Base-by-base conservation (phyloP, 2,888 invertebrate genomes). In the Gisinianus flammeolus region DNA sequence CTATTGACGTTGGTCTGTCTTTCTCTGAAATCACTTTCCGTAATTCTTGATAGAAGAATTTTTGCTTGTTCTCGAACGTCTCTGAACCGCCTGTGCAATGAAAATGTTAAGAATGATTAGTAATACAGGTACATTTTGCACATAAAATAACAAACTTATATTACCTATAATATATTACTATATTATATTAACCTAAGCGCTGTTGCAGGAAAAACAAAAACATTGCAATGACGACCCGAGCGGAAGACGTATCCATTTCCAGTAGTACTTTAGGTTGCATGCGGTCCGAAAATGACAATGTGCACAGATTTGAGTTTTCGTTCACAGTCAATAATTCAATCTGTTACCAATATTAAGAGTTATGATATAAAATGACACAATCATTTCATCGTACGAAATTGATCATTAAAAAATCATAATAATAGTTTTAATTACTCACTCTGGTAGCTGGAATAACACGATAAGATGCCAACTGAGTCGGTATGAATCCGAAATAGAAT, bases 51-150 rank as follows among this genome's bases (percentile, higher is more conserved):
- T 83, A 80, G 82, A 89, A 88, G 82, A 88, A 88, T 76, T 87
- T 86, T 82, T 87, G 87, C 81, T 88, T 88, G 81, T 88, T 88
- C 82, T 87, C 87, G 83, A 89, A 89, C 35, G 88, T 88, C 83
- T 89, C 88, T 24, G 88, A 88, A 3, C 88, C 89, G 28, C 84
- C 83, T 83, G 62, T 3, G 44, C 44, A 44, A 44, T 16, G 16
- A 44, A 6, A 44, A 10, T 16, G 44, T 44, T 44, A 44, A 44
- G 8, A 44, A 10, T 6, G 6, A 44, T 44, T 44, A 16, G 44
- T 10, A 44, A 16, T 44, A 16, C 6, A 44, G 16, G 44, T 44
- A 44, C 44, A 44, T 44, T 16, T 10, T 44, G 44, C 16, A 44
- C 6, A 44, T 44, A 44, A 44, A n/a, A 44, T 44, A 44, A 6